Conservation (phyloP, 2,797 vertebrate species). For the Etheostoma nigrum region DNA sequence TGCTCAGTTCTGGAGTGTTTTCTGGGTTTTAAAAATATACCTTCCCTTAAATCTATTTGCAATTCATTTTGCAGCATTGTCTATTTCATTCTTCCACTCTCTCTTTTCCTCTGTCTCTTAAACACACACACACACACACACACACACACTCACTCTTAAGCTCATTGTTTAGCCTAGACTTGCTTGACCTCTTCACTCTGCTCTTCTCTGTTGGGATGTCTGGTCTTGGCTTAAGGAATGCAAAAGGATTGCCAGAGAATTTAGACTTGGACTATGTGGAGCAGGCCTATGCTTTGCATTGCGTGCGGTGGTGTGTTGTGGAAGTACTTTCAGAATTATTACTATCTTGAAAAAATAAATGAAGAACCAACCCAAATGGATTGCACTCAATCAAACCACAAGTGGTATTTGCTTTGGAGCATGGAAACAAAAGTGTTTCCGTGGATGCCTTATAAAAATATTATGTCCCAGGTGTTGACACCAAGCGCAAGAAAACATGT, state of each 20-base stretch:
- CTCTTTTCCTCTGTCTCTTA: conserved; percentile 20
- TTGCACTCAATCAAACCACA: conserved; percentile 44
- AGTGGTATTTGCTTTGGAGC: conserved; percentile 25
- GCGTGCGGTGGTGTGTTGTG: conserved; percentile 51
- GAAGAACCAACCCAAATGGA: conserved; percentile 50
- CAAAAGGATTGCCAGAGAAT: conserved; percentile 67
- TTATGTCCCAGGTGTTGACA: conserved; percentile 35
- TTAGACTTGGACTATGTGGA: conserved; percentile 57
- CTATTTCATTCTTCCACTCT: conserved; percentile 27
- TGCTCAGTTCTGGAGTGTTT: background rate
- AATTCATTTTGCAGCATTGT: conserved; percentile 35
- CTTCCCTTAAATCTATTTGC: conserved; percentile 38
- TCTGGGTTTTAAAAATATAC: conserved; percentile 4
- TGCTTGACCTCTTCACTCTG: conserved; percentile 65
- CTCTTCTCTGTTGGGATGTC: conserved; percentile 67
- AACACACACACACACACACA: too few relatives aligned
- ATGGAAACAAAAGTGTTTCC: conserved; percentile 55
- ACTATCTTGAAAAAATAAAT: conserved; percentile 68
- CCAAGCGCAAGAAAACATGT: conserved; percentile 58
- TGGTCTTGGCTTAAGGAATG: conserved; percentile 75
- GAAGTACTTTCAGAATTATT: conserved; percentile 56
- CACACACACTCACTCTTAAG: conserved; percentile 31
- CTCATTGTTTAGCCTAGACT: conserved; percentile 72
- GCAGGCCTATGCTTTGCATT: conserved; percentile 35
- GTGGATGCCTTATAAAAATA: conserved; percentile 46